Evolutionary conservation across 2,113 vertebrate species (phyloP).

Genomic region (Tiliqua scincoides): DNA sequence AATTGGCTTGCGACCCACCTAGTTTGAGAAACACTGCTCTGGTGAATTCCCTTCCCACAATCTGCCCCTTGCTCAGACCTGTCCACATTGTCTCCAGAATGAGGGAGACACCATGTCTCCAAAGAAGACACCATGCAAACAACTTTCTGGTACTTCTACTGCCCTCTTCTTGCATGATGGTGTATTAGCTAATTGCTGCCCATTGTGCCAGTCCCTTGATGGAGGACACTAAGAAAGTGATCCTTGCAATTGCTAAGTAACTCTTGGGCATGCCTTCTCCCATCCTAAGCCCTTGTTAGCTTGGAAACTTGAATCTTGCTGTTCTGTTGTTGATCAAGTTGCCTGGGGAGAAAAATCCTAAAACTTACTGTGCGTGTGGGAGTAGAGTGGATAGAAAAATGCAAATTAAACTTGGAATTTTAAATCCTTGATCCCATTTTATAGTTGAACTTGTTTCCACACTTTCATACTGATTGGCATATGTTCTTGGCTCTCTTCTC

Average conservation of each 20-base stretch:
- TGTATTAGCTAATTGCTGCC: neutral
- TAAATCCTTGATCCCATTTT: slow-evolving; percentile 1
- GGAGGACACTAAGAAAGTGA: neutral
- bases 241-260: neutral
- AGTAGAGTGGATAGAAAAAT: neutral
- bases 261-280: neutral
- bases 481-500: neutral
- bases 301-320: neutral
- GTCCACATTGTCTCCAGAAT: too few species aligned
- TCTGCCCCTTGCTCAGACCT: too few species aligned
- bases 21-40: too few species aligned
- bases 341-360: neutral
- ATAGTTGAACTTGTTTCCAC: neutral
- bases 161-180: too few species aligned
- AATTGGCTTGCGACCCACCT: too few species aligned
- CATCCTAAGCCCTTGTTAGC: neutral
- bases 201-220: neutral
- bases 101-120: too few species aligned
- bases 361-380: neutral
- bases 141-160: neutral
- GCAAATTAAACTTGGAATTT: slow-evolving; percentile 9
- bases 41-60: too few species aligned
- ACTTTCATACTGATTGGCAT: neutral
- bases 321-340: slow-evolving; percentile 16
- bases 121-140: neutral